Evolutionary conservation across 1,140 invertebrate species (phyloP), one percentile per base, ranked within the genome.

Genomic region (Ericerus pela): DNA sequence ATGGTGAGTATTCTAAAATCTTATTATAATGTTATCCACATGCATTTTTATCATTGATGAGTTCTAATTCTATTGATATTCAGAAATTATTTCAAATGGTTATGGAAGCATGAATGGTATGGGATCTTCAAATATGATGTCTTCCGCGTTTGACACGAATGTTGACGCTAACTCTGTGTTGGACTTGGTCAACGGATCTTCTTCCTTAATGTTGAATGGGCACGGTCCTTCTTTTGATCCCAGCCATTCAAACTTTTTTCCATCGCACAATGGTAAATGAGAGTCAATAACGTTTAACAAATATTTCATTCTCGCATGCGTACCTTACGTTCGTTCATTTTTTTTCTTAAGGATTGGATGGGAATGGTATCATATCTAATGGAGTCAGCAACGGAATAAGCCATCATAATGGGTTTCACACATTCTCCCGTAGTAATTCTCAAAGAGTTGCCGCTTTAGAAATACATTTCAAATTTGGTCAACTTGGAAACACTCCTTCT

Each of bases 391-490:
- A 14, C 11, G 53, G 33, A 1, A 31, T 54, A 16, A 30, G 11
- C 24, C 53, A 30, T 16, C 29, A 30, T 33, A 54, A 33, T 12
- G 53, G 53, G 2, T 24, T 16, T 36, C 12, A 6, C 30, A 54
- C 33, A 18, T 54, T 47, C 10, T 37, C 36, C 22, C 24, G 58
- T 28, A 51, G 43, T 20, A 59, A 52, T 53, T 51, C 51, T 55
- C 37, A 47, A 14, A 55, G 33, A 36, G 20, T 54, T 11, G 29
- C 53, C 1, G 29, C 84, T 2, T 88, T 90, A 85, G 83, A 88
- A 66, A 86, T 84, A 64, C 79, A 89, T 43, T 87, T 82, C 68
- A 96, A 95, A 72, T 96, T 96, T 75, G 91, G 93, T 33, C 85
- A 89, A 60, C 72, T 96, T 47, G 93, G 93, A 31, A 82, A 86